These are phyloP conservation scores for Molossus alvarezi DNA, from an alignment of 2,797 vertebrate genomes.

Conservation along the genomic window DNA sequence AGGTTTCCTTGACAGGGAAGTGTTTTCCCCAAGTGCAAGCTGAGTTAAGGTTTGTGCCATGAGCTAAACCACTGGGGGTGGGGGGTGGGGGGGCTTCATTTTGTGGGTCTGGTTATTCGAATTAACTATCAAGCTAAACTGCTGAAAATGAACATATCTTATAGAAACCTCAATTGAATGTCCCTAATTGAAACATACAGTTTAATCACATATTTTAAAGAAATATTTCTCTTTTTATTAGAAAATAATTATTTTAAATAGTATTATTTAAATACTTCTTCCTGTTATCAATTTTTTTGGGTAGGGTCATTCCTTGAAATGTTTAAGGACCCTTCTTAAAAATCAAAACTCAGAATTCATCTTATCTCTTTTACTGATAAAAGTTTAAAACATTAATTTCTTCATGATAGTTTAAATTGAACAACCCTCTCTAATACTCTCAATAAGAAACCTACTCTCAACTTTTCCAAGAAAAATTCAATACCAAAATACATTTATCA, in stretches of 20 bases:
- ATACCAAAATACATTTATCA: neutral
- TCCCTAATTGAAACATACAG: neutral
- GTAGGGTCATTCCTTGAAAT: neutral
- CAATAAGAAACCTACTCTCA: neutral
- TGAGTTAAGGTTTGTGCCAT: neutral
- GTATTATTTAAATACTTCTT: neutral
- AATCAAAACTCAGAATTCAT: neutral
- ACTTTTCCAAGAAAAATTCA: neutral
- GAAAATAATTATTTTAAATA: slow-evolving; percentile 20
- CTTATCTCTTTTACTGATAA: neutral
- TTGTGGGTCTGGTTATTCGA: neutral
- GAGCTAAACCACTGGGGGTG: neutral
- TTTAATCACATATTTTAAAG: neutral
- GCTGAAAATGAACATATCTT: neutral
- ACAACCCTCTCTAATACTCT: neutral
- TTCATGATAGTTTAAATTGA: slow-evolving; percentile 23
- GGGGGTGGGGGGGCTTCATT: neutral
- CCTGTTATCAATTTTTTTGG: neutral
- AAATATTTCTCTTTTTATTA: neutral
- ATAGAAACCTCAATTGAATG: neutral
- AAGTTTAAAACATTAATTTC: neutral
- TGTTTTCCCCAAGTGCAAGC: neutral
- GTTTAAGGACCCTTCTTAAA: neutral
- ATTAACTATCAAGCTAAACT: neutral
- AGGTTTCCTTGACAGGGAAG: neutral